These are phyloP conservation scores for Neoarius graeffei DNA, from an alignment of 2,113 vertebrate genomes.

Conservation along the genomic window DNA sequence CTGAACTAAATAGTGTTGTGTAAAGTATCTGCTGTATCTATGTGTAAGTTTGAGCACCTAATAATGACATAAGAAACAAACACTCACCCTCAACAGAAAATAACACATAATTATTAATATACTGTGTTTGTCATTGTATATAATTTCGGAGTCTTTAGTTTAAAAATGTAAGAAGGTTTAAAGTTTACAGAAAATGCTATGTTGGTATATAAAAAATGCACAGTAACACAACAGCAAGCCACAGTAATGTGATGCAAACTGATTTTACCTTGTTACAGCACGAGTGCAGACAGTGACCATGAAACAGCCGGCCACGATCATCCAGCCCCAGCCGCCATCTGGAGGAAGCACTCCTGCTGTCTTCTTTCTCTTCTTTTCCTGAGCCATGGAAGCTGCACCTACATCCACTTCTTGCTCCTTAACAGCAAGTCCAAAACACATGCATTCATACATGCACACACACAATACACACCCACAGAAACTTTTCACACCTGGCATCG, in stretches of 20 bases:
- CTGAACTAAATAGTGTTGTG: conserved; percentile 43
- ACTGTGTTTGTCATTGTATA: background rate
- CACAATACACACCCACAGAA: conserved; percentile 4
- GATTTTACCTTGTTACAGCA: conserved; percentile 82
- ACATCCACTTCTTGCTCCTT: conserved; percentile 26
- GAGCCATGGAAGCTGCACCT: conserved; percentile 66
- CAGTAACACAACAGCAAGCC: background rate
- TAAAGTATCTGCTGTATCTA: background rate
- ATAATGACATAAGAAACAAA: background rate
- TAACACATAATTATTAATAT: background rate
- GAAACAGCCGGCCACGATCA: conserved; percentile 86
- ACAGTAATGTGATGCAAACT: background rate
- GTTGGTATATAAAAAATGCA: background rate
- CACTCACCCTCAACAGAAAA: background rate
- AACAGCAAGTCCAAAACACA: conserved; percentile 39
- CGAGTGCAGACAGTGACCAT: conserved; percentile 88
- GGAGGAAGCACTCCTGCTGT: conserved; percentile 66
- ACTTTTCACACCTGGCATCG: conserved; percentile 14
- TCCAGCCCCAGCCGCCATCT: conserved; percentile 90
- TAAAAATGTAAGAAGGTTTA: background rate
- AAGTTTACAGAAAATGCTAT: background rate
- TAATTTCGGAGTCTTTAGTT: background rate
- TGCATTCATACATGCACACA: background rate
- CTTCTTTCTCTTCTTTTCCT: conserved; percentile 53
- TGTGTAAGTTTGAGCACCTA: background rate